phyloP scores from a whole-genome alignment of 2,888 invertebrate species.

The Villa cingulata region DNA sequence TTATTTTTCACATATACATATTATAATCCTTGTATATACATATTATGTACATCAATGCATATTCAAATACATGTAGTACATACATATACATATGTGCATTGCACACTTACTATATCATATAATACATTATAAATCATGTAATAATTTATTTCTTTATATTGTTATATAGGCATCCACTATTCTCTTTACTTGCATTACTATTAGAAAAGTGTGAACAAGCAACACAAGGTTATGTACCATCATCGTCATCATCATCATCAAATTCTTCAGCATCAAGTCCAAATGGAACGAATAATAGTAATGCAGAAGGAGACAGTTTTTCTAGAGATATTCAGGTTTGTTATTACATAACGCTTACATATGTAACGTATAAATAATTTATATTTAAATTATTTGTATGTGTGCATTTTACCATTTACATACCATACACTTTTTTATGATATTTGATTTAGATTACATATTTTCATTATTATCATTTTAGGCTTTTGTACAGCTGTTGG shows the following conservation, averaged over 20 bases:
- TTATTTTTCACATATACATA: no score
- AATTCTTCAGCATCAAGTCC: slow-evolving; percentile 59
- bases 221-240: slow-evolving; percentile 80
- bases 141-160: neutral
- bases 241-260: slow-evolving; percentile 54
- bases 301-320: slow-evolving; percentile 17
- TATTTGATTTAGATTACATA: neutral
- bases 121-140: neutral
- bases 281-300: slow-evolving; percentile 17
- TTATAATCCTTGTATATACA: no score
- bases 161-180: slow-evolving; percentile 70
- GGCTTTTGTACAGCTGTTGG: slow-evolving; percentile 82
- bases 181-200: slow-evolving; percentile 79
- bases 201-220: slow-evolving; percentile 96
- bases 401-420: no score
- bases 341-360: neutral
- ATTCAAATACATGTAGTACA: neutral
- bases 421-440: neutral
- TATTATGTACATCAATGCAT: neutral
- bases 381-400: no score
- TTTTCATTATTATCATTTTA: slow-evolving; percentile 28
- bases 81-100: no score
- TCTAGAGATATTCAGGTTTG: slow-evolving; percentile 19
- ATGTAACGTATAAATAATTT: neutral
- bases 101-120: no score